These are phyloP conservation scores for Setipinna tenuifilis DNA, from an alignment of 2,797 vertebrate genomes.

Conservation along the genomic window DNA sequence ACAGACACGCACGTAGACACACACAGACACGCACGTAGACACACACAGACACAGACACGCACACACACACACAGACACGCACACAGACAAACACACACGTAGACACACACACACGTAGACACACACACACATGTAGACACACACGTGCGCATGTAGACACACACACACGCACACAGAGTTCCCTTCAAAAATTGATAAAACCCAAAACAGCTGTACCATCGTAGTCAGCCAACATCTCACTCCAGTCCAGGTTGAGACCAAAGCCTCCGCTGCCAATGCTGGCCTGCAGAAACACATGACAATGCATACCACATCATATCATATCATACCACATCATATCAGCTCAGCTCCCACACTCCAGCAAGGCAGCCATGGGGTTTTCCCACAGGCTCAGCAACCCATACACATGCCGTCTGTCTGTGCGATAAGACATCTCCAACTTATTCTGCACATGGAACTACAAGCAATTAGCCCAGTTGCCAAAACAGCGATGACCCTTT, in stretches of 20 bases:
- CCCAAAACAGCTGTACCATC: slow-evolving; percentile 79
- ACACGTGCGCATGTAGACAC: too few relatives aligned
- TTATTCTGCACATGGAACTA: background rate
- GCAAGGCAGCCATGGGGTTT: background rate
- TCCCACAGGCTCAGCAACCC: background rate
- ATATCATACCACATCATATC: too few relatives aligned
- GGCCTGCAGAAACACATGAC: slow-evolving; percentile 71
- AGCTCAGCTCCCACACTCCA: background rate
- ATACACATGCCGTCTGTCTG: background rate
- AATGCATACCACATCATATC: background rate
- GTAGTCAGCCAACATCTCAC: slow-evolving; percentile 94
- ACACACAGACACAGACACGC: background rate
- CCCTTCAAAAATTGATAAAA: background rate
- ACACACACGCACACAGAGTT: background rate
- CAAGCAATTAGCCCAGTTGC: background rate
- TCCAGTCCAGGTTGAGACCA: slow-evolving; percentile 92
- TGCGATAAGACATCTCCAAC: background rate
- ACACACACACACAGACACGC: background rate
- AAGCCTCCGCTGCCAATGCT: slow-evolving; percentile 84
- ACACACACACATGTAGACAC: too few relatives aligned
- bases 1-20: background rate
- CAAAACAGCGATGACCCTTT: too few relatives aligned
- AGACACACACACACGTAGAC: too few relatives aligned
- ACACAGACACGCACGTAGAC: background rate
- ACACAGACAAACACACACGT: too few relatives aligned